Evolutionary conservation across 2,113 vertebrate species (phyloP), one percentile per base, ranked within the genome.

Genomic region (Aix galericulata): DNA sequence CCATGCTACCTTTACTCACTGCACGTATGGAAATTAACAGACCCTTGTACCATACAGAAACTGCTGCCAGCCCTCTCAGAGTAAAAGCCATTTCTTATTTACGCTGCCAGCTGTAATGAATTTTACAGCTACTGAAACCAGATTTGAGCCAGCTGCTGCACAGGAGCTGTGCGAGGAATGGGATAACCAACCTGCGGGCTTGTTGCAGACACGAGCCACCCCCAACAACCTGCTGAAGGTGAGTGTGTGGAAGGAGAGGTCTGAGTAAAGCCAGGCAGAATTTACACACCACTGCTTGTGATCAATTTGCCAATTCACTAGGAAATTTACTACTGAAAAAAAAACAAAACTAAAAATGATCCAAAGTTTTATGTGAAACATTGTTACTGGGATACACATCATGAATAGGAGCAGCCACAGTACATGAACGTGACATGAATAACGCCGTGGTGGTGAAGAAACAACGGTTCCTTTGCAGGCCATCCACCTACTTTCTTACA

Each of bases 401-500:
- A 23, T 2, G 6, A 79, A 66, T n/a, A 36, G 27, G 86, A 88
- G 77, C 17, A 71, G 31, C n/a, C 52, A 29, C 23, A 27, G 48
- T 5, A n/a, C 50, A 62, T 13, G 32, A 3, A 27, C 0, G 13
- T 58, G 31, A 62, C 8, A 34, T 17, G 29, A 85, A 26, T 1
- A 27, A 38, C 36, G 56, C n/a, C 52, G 76, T 52, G 2, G 3
- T 8, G 29, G 34, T 66, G 74, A 68, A 71, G 52, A 66, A 67
- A 20, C 16, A 17, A 26, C 1, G 0, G 17, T 15, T 77, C 32
- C 50, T 64, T 40, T 50, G 79, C 23, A 7, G 18, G 38, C 4
- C 44, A 78, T 46, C 44, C 56, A 96, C 94, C 56, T 96, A 99
- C 99, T 97, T 99, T 99, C 92, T 98, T 99, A 78, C 98, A 87